A percentile compares a stretch with the other conserved stretches of the same genome.
Conservation (phyloP, 2,113 vertebrate genomes). For the Grallaria varia region DNA sequence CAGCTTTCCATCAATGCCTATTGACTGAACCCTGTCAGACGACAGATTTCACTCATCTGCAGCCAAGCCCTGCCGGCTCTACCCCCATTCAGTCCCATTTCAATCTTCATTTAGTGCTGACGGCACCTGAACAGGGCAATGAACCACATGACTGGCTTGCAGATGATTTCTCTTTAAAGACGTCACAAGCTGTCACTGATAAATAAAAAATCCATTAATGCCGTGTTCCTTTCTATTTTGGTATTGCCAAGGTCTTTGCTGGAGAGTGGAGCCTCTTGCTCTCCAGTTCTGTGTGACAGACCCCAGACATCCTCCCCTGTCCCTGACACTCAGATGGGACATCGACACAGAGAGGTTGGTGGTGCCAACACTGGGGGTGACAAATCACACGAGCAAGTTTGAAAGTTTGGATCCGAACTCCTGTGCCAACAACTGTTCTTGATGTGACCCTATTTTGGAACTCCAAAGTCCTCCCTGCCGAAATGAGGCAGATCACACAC, state of each 20-base stretch:
- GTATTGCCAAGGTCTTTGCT: neutral
- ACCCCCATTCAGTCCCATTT: neutral
- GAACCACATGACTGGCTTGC: neutral
- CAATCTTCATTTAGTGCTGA: constrained; percentile 24
- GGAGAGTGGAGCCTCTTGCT: neutral
- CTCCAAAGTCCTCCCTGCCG: neutral
- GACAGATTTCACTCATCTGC: neutral
- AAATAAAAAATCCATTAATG: constrained; percentile 31
- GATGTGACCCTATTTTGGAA: fast-evolving
- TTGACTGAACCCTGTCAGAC: neutral
- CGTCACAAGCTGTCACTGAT: constrained; percentile 1
- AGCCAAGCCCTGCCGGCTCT: neutral
- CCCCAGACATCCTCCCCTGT: constrained; percentile 58
- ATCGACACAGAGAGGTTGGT: neutral
- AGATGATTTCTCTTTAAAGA: neutral
- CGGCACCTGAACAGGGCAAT: neutral
- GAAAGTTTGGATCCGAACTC: neutral
- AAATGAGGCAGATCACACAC: neutral
- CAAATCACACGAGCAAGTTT: neutral
- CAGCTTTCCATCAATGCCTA: neutral
- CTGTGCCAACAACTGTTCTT: neutral
- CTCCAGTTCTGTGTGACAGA: neutral
- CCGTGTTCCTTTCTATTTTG: neutral
- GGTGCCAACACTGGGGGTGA: neutral
- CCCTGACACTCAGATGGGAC: constrained; percentile 48